Evolutionary conservation across 2,113 vertebrate genomes (phyloP), one percentile per base, ranked within the genome.

Genomic region (Corythoichthys haematopterus): DNA sequence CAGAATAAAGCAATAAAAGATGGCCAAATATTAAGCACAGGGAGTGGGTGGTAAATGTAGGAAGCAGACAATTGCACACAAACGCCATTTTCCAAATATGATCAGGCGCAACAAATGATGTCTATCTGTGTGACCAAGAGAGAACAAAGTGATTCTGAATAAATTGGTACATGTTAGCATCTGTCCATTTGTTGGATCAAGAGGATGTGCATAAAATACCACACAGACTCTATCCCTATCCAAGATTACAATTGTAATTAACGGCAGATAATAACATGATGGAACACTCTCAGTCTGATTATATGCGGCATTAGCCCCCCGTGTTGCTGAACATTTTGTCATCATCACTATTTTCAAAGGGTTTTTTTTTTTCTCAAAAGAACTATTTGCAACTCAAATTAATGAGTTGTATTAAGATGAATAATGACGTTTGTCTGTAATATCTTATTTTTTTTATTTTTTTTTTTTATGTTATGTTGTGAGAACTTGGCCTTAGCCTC

Each of bases 241-340:
- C 66, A 73, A 64, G 50, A 84, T 82, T 76, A 71, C 68, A 71
- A 51, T 72, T 65, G 58, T 79, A 86, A 86, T 84, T 82, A 84
- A 82, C 62, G 79, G 71, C 65, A 70, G 81, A 84, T 84, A 82
- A 84, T 69, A 60, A 70, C 12, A 51, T 72, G 72, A 83, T 65
- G 61, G 67, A 77, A 63, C 40, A 8, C n/a, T 38, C 61, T 74
- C 35, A 36, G 71, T 62, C 72, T 20, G 64, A 82, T 80, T 80
- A 79, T 55, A 70, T 43, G 66, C 63, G 65, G 45, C 75, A 75
- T 80, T 75, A 68, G 51, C 71, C 68, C 77, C 59, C 20, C 52
- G 11, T 33, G 52, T 4, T 12, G 52, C 52, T 33, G 20, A 33
- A 55, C 3, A 11, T 33, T 1, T 28, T 53, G 20, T 53, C 20